These are phyloP conservation scores for Ophion slaviceki DNA, from an alignment of 2,888 invertebrate genomes.

Conservation along the genomic window DNA sequence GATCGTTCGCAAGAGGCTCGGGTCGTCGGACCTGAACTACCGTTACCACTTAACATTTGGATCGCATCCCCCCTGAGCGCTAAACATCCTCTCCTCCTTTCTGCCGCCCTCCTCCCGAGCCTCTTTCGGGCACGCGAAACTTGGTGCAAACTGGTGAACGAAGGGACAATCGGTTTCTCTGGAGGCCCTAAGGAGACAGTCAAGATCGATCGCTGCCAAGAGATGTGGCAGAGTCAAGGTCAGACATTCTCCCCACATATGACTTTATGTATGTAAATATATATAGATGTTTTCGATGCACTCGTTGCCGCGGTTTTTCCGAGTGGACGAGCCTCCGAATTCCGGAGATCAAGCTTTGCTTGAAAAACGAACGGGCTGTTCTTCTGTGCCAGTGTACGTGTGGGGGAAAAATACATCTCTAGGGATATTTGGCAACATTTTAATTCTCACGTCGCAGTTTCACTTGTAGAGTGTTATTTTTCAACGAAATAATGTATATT, in stretches of 20 bases:
- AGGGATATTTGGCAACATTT: too few relatives aligned
- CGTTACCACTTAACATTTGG: neutral
- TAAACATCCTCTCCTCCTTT: neutral
- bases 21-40: neutral
- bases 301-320: too few relatives aligned
- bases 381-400: too few relatives aligned
- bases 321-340: too few relatives aligned
- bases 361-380: too few relatives aligned
- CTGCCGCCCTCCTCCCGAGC: neutral
- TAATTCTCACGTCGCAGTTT: too few relatives aligned
- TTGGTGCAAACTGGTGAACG: conserved; percentile 47
- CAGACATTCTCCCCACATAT: conserved; percentile 74
- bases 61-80: neutral
- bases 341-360: too few relatives aligned
- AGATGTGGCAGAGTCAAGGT: conserved; percentile 93
- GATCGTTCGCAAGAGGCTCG: neutral
- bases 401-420: too few relatives aligned
- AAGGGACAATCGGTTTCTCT: conserved; percentile 83
- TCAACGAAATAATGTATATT: too few relatives aligned
- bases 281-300: neutral
- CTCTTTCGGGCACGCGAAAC: neutral
- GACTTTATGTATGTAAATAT: neutral
- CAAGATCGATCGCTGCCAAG: conserved; percentile 93
- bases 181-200: conserved; percentile 94
- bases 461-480: too few relatives aligned